phyloP scores from a whole-genome alignment of 64 coral and sea anemone genomes.

The Montipora cactus region DNA sequence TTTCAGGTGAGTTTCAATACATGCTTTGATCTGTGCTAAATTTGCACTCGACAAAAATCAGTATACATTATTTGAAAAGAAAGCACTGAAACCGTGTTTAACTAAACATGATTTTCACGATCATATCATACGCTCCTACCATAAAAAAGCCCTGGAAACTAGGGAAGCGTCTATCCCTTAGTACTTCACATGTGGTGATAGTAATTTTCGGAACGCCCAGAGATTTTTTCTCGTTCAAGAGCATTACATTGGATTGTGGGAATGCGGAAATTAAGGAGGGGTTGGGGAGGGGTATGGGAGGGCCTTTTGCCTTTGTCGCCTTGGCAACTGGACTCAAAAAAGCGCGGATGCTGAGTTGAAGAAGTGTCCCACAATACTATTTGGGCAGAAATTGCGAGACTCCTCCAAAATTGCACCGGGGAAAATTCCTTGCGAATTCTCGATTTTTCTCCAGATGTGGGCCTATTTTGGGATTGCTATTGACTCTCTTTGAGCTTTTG shows the following conservation, averaged over 20 bases:
- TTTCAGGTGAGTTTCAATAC: too few relatives aligned
- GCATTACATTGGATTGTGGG: not conserved
- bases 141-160: too few relatives aligned
- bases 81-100: too few relatives aligned
- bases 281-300: not conserved
- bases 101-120: too few relatives aligned
- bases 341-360: constrained; percentile 19
- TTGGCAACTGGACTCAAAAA: not conserved
- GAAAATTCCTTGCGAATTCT: not conserved
- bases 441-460: constrained; percentile 16
- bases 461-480: not conserved
- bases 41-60: too few relatives aligned
- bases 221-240: too few relatives aligned
- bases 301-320: not conserved
- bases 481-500: not conserved
- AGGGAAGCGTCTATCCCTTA: too few relatives aligned
- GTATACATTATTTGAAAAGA: too few relatives aligned
- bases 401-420: not conserved
- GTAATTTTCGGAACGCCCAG: too few relatives aligned
- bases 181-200: too few relatives aligned
- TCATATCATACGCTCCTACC: too few relatives aligned
- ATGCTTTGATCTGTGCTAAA: too few relatives aligned
- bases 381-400: not conserved
- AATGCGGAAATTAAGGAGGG: not conserved
- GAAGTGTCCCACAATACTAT: not conserved